Conservation (phyloP, 2,797 vertebrate genomes). For the Scomberomorus guttatus region DNA sequence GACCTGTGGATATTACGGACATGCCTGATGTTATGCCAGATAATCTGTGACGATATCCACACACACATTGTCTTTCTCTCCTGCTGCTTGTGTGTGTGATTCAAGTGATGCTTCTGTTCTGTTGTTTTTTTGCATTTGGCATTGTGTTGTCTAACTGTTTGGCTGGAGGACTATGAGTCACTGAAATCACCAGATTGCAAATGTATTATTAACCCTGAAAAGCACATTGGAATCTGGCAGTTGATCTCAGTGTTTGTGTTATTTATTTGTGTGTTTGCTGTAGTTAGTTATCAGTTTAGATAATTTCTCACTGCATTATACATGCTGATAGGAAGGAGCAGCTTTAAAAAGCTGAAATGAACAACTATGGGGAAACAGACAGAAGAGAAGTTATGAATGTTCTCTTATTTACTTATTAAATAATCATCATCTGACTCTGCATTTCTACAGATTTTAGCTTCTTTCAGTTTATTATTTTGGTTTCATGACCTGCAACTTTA, state of each 20-base stretch:
- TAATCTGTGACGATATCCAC: constrained; percentile 13
- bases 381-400: neutral
- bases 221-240: constrained; percentile 39
- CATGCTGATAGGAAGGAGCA: neutral
- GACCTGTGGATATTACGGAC: constrained; percentile 17
- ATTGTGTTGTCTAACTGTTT: constrained; percentile 27
- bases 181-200: constrained; percentile 53
- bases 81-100: neutral
- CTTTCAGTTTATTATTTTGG: neutral
- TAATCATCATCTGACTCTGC: too few relatives aligned
- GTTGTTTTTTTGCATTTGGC: constrained; percentile 44
- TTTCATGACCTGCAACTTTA: neutral
- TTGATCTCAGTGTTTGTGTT: neutral
- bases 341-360: neutral
- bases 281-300: constrained; percentile 4
- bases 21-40: neutral
- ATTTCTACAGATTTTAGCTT: too few relatives aligned
- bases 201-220: constrained; percentile 56
- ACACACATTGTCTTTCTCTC: constrained; percentile 5
- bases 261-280: constrained; percentile 15
- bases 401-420: neutral
- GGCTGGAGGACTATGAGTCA: constrained; percentile 30
- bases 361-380: neutral
- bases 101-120: constrained; percentile 11
- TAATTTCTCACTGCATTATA: neutral